These are phyloP conservation scores for Eugnorisma glareosa DNA, from an alignment of 2,888 invertebrate species.

Conservation along the genomic window DNA sequence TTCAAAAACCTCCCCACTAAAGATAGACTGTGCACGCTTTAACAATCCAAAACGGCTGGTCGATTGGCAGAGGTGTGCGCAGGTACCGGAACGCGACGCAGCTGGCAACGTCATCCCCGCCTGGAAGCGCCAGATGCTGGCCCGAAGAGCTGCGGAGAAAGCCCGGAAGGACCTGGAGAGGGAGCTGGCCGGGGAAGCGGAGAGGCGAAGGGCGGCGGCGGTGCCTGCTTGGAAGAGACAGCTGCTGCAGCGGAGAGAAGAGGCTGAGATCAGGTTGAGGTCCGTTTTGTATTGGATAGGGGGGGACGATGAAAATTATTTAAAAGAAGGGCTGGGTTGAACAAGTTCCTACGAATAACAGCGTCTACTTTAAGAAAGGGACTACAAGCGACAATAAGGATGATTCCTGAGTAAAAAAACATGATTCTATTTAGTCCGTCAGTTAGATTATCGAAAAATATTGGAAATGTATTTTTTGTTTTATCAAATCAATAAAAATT, in stretches of 20 bases:
- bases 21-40: slow-evolving; percentile 66
- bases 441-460: too few species aligned
- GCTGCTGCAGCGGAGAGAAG: slow-evolving; percentile 95
- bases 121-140: slow-evolving; percentile 99
- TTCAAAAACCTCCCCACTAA: slow-evolving; percentile 42
- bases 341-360: background rate
- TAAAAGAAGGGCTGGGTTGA: background rate
- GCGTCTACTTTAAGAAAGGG: background rate
- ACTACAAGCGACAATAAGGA: background rate
- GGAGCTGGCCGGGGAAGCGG: slow-evolving; percentile 95
- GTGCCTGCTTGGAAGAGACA: slow-evolving; percentile 99
- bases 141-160: slow-evolving; percentile 97
- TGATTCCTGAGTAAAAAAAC: too few species aligned
- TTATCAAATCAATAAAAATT: too few species aligned
- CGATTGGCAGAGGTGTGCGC: slow-evolving; percentile 87
- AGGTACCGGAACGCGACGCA: slow-evolving; percentile 97
- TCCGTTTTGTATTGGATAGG: slow-evolving; percentile 79
- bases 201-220: slow-evolving; percentile 95
- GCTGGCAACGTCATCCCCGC: slow-evolving; percentile 97
- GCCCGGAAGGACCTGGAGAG: slow-evolving; percentile 97
- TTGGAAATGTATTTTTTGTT: too few species aligned
- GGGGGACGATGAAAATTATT: background rate
- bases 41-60: slow-evolving; percentile 77
- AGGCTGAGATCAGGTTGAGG: slow-evolving; percentile 94
- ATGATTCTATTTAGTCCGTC: too few species aligned